Evolutionary conservation across 2,797 vertebrate genomes (phyloP).

Genomic region (Eidolon dupreanum): DNA sequence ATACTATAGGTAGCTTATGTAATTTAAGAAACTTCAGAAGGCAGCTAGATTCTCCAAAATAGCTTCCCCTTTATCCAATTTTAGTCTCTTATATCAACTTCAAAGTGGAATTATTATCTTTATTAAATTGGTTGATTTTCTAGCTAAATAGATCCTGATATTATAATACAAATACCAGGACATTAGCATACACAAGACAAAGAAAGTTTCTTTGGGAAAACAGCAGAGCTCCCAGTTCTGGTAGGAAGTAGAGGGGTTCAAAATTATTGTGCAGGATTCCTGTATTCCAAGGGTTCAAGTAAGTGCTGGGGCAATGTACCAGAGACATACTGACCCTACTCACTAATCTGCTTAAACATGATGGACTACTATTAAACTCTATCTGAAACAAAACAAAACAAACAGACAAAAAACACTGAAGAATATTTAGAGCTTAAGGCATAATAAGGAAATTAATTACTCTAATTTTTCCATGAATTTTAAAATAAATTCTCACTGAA

Average conservation of each 20-base stretch:
- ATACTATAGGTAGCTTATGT: background rate
- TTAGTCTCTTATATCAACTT: background rate
- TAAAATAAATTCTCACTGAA: background rate
- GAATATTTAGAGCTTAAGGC: background rate
- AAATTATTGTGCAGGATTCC: background rate
- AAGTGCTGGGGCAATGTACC: background rate
- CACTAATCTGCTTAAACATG: background rate
- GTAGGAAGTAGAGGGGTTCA: background rate
- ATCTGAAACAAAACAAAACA: background rate
- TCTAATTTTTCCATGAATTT: background rate
- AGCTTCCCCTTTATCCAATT: background rate
- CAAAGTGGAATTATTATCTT: background rate
- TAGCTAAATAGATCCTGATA: background rate
- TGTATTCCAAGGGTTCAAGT: background rate
- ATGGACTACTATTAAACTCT: background rate
- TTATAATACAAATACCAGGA: background rate
- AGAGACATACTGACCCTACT: background rate
- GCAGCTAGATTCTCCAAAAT: background rate
- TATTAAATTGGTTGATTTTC: background rate
- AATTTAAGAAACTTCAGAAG: background rate
- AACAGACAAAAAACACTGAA: background rate
- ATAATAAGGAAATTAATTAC: background rate
- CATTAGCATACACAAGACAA: background rate
- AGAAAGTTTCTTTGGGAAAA: background rate
- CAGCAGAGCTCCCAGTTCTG: accelerated